These are phyloP conservation scores for Leptarthrus brevirostris DNA, from an alignment of 2,888 invertebrate genomes.

Conservation along the genomic window DNA sequence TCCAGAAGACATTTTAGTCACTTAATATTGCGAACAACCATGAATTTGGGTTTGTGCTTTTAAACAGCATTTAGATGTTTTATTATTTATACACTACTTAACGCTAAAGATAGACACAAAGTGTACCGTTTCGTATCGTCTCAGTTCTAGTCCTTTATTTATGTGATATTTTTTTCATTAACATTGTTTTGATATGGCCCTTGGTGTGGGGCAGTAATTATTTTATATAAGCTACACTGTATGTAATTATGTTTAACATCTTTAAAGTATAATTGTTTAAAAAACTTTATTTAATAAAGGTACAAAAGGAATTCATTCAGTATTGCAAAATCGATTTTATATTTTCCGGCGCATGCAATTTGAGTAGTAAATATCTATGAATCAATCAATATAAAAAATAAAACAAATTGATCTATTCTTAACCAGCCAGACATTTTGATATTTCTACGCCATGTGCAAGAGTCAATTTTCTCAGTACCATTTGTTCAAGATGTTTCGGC, in stretches of 20 bases:
- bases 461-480: too few relatives aligned
- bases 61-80: constrained; percentile 43
- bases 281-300: constrained; percentile 44
- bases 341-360: too few relatives aligned
- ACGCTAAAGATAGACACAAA: constrained; percentile 46
- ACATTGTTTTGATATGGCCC: constrained; percentile 40
- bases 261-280: constrained; percentile 16
- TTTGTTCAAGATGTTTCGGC: too few relatives aligned
- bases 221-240: constrained; percentile 29
- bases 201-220: constrained; percentile 4
- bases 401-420: too few relatives aligned
- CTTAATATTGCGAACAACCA: constrained; percentile 55
- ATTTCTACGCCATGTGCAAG: too few relatives aligned
- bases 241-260: constrained; percentile 25
- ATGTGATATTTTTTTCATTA: constrained; percentile 53
- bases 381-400: too few relatives aligned
- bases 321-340: not conserved
- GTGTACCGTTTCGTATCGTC: constrained; percentile 42
- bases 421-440: too few relatives aligned
- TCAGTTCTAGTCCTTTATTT: constrained; percentile 53
- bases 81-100: constrained; percentile 42
- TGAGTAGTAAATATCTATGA: too few relatives aligned
- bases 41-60: constrained; percentile 32
- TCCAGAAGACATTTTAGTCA: constrained; percentile 61
- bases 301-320: constrained; percentile 30